Percentiles rank a stretch among this genome's conserved stretches.
Evolutionary conservation across 2,888 invertebrate genomes (phyloP).

Genomic region (Erebia ligea): DNA sequence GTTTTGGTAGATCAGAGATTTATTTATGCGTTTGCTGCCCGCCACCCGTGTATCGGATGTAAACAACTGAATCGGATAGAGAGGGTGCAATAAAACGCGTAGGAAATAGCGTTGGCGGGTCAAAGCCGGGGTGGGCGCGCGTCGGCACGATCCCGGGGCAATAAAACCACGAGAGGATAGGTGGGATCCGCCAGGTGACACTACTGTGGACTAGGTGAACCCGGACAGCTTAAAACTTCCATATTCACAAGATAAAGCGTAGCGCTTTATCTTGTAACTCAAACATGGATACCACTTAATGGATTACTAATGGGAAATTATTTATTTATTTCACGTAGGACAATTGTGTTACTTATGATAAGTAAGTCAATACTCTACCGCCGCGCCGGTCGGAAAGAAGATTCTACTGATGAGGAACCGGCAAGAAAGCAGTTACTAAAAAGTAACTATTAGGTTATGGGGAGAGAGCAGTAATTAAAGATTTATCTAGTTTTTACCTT

Average conservation of each 20-base stretch:
- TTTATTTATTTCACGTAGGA: no score
- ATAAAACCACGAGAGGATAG: not conserved
- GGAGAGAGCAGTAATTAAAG: no score
- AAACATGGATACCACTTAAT: not conserved
- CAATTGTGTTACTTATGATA: no score
- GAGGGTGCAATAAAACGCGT: not conserved
- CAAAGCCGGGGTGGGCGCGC: conserved; percentile 6
- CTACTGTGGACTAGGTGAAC: not conserved
- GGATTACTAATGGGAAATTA: not conserved
- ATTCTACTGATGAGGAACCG: no score
- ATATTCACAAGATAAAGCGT: not conserved
- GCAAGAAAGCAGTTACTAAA: no score
- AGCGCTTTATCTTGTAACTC: no score
- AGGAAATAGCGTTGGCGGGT: not conserved
- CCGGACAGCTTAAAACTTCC: not conserved
- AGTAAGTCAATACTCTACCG: no score
- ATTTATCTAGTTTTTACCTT: no score
- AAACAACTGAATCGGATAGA: not conserved
- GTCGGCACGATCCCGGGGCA: not conserved
- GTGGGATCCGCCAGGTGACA: not conserved
- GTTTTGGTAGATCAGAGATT: not conserved
- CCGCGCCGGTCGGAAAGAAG: no score
- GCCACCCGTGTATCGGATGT: not conserved
- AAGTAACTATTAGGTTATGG: no score
- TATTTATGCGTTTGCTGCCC: not conserved